Base-by-base conservation (phyloP, 2,888 invertebrate species). In the Agonopterix subpropinquella region DNA sequence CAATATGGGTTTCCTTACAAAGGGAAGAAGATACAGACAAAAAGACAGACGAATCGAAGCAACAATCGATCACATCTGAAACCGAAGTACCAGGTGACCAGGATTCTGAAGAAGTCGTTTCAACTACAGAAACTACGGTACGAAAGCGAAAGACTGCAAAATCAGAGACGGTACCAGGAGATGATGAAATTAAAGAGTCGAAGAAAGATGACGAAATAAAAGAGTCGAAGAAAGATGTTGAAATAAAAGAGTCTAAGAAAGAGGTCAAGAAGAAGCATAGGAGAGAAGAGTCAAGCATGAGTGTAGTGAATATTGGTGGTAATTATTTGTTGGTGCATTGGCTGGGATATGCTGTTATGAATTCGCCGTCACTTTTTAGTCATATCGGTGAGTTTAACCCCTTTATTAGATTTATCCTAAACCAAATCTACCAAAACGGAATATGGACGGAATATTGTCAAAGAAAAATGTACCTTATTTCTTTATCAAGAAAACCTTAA, bases 1-100 rank as follows among this genome's bases (percentile, higher is more conserved):
- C 93, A 0, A 89, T 94, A 8, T 96, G 96, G 96, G 91, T 94
- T 7, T 89, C 89, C 54, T 73, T 67, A 60, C 85, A 71, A 58
- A 72, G 75, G 49, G 55, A 55, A 50, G 51, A 49, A 58, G 47
- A 54, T 47, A 50, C 11, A 54, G 47, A 45, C 52, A 36, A 53
- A 55, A 49, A 52, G 8, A 56, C 54, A 55, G 42, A 51, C 45
- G 53, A 52, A 42, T 0, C 35, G 46, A 44, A 28, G 47, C 11
- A 28, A 47, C 13, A 51, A 45, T 49, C 11, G 0, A 35, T 45
- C 10, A 28, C 44, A 2, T 44, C 44, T 10, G 44, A 63, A 9
- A 41, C 51, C 2, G 58, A 65, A 45, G n/a, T 18, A 44, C 18
- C 37, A 41, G 52, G 47, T 18, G 36, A 11, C 43, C 5, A 35